phyloP scores from a whole-genome alignment of 2,888 invertebrate species.

The Stramonita haemastoma region DNA sequence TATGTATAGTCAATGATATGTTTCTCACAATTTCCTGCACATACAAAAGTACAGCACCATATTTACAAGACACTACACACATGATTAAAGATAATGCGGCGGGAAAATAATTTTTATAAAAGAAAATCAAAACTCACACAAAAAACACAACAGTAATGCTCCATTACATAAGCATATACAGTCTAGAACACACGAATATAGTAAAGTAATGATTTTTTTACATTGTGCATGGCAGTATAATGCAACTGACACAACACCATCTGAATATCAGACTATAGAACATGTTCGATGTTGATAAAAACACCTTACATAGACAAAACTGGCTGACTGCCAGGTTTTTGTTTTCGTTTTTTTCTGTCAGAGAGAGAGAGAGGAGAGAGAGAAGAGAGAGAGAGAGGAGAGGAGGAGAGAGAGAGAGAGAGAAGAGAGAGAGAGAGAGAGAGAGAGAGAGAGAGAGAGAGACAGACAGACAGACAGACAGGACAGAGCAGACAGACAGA shows the following conservation, averaged over 20 bases:
- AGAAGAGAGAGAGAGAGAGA: conserved; percentile 10
- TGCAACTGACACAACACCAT: background rate
- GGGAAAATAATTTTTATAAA: background rate
- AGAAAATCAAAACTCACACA: background rate
- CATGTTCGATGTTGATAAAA: background rate
- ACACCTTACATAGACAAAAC: background rate
- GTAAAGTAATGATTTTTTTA: too few species aligned
- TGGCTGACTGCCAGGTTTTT: conserved; percentile 3
- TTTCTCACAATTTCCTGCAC: too few species aligned
- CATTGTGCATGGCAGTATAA: too few species aligned
- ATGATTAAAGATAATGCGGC: too few species aligned
- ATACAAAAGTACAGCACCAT: too few species aligned
- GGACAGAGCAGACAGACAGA: too few species aligned
- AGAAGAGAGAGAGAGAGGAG: too few species aligned
- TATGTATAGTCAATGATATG: too few species aligned
- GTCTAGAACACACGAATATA: background rate
- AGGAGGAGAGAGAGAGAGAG: conserved; percentile 1
- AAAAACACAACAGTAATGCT: too few species aligned
- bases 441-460: background rate
- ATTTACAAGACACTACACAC: too few species aligned
- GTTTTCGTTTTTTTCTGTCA: background rate
- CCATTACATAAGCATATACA: background rate
- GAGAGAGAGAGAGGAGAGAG: background rate
- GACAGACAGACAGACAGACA: too few species aligned
- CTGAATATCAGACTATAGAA: background rate